A percentile compares a stretch with the other conserved stretches of the same genome.
Conservation (phyloP, 2,888 invertebrate genomes). For the Yponomeuta sedellus region DNA sequence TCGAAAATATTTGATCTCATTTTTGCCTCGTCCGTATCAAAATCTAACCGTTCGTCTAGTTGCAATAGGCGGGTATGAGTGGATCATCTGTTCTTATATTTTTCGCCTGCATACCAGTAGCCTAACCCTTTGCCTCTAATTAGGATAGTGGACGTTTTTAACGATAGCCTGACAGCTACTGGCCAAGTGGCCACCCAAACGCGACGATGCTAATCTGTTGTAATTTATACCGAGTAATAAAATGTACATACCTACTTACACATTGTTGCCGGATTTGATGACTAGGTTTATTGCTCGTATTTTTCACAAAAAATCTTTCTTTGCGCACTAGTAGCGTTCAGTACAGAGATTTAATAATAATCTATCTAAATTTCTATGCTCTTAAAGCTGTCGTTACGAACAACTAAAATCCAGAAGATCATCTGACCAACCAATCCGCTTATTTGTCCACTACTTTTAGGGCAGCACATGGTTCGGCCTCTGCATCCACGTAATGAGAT, state of each 20-base stretch:
- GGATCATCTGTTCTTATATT: background rate
- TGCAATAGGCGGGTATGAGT: background rate
- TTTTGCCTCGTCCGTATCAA: too few species aligned
- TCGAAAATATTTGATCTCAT: too few species aligned
- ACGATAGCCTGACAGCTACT: background rate
- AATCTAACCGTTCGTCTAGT: background rate
- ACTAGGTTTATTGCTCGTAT: background rate
- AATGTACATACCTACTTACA: background rate
- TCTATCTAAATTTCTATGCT: too few species aligned
- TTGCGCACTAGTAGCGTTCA: too few species aligned
- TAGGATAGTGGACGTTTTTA: constrained; percentile 1
- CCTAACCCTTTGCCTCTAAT: background rate
- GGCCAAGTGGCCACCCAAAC: constrained; percentile 2
- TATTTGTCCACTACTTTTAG: too few species aligned
- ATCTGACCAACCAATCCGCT: too few species aligned
- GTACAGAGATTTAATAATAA: too few species aligned
- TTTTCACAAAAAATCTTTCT: too few species aligned
- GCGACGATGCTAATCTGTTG: background rate
- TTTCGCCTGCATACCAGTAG: background rate
- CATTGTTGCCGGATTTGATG: background rate
- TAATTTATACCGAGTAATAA: background rate
- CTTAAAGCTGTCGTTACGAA: too few species aligned
- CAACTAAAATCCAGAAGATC: too few species aligned
- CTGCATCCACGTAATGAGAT: too few species aligned
- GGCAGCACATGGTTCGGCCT: too few species aligned